These are phyloP conservation scores for Tipula confusa DNA, from an alignment of 2,888 invertebrate genomes.

Conservation along the genomic window DNA sequence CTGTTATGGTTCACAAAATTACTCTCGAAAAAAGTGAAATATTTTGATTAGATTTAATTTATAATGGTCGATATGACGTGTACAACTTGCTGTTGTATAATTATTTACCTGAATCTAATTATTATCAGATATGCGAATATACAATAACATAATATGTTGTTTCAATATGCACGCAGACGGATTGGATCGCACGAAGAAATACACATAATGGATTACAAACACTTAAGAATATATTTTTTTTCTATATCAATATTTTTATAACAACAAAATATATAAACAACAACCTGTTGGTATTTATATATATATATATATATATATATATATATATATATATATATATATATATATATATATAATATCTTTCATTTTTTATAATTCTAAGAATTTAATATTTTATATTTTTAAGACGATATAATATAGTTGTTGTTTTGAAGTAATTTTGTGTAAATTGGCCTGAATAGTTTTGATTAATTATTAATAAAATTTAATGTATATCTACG, in stretches of 20 bases:
- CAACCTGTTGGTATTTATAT: conserved; percentile 3
- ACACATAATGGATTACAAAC: neutral
- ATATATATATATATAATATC: too few species aligned
- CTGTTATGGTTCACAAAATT: too few species aligned
- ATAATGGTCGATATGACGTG: neutral
- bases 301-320: too few species aligned
- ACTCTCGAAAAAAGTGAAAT: neutral
- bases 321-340: too few species aligned
- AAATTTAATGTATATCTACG: neutral
- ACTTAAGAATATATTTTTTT: neutral
- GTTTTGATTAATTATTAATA: conserved; percentile 12
- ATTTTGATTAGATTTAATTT: neutral
- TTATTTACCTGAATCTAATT: neutral
- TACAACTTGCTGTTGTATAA: neutral
- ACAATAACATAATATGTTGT: neutral
- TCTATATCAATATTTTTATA: neutral
- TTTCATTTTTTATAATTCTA: neutral
- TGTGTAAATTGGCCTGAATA: neutral
- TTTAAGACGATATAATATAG: neutral
- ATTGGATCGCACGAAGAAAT: neutral
- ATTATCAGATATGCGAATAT: neutral
- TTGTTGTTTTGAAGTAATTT: neutral
- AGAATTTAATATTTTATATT: neutral
- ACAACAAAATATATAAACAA: neutral
- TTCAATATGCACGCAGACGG: neutral